Evolutionary conservation across 2,888 invertebrate species (phyloP), one percentile per base, ranked within the genome.

Genomic region (Caenorhabditis sp.): DNA sequence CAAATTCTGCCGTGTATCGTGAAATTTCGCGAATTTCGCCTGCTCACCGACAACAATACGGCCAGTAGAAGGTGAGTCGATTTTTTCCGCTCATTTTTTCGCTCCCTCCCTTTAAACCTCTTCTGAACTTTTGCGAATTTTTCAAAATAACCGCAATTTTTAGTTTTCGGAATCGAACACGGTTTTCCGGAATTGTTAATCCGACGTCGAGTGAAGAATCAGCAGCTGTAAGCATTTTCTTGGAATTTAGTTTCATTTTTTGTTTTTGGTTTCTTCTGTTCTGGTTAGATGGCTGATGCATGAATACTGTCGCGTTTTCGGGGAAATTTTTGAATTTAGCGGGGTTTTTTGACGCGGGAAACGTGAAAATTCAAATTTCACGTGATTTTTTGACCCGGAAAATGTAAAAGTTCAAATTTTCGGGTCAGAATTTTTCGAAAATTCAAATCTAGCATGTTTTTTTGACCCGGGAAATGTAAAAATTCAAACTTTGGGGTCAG

Each of bases 21-120:
- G 19, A 54, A 77, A 24, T 83, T 81, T 68, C 77, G 75, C 51
- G 82, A 81, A 27, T 78, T 83, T 69, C 69, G 77, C 24, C 65
- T 79, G 1, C 68, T 83, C 4, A 69, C 69, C 24, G 82, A 81
- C 49, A 76, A 69, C 36, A n/a, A n/a, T n/a, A 69, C 69, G 49
- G 67, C 63, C 6, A 64, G 61, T n/a, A 50, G 59, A 26, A 72
- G 71, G 71, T 67, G 26, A n/a, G 66, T 36, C n/a, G 3, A 1
- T 24, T 51, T 21, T 61, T 17, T 4, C 23, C 10, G 2, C 27
- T 57, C 36, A 36, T 8, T 36, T 8, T 8, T 36, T 36, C 36
- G 36, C 5, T 5, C 12, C 12, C 12, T 36, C 12, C 5, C 6
- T 55, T 55, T 27, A 10, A 55, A 23, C n/a, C 27, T 27, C 21